Base-by-base conservation (phyloP, 2,113 vertebrate genomes). In the Isichthys henryi region DNA sequence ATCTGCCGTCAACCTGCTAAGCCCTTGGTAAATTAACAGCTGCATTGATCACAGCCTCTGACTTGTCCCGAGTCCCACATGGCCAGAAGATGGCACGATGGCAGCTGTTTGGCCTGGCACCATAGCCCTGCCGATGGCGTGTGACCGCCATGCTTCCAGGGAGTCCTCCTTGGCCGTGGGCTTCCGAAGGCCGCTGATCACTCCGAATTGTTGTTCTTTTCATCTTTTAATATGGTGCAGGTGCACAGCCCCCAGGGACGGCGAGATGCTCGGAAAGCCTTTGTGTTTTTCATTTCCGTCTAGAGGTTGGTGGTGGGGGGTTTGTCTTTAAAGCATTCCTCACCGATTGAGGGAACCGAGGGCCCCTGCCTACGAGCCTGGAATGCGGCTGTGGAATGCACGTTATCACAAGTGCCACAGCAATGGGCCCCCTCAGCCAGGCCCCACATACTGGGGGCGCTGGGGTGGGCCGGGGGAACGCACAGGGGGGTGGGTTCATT, bases 261-360 rank as follows among this genome's bases (percentile, higher is more conserved):
- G 62, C 9, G n/a, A 66, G 62, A 66, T 66, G 62, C n/a, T 27
- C 10, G 9, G 85, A 88, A 35, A 90, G 89, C 94, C 92, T 93
- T 92, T 93, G 91, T 93, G 93, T 93, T 93, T 93, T 95, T 95
- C 92, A 95, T 96, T 96, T 96, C 95, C 94, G 93, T 90, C 92
- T 70, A 83, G 89, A 91, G 13, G n/a, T n/a, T 83, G 88, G 9
- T 70, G n/a, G 27, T 45, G 39, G 46, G 6, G 39, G 74, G 80
- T 21, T 56, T 74, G 87, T 39, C 45, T 88, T 17, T 85, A 45
- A 49, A 82, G 48, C 95, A 96, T 96, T 95, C 94, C 94, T 92
- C 93, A 92, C 92, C 93, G 93, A 95, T 93, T 87, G 74, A 89
- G 93, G 93, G 94, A 95, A 95, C 95, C 93, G 94, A 95, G 93